phyloP scores from a whole-genome alignment of 2,113 vertebrate genomes.

The Dicaeum eximium region DNA sequence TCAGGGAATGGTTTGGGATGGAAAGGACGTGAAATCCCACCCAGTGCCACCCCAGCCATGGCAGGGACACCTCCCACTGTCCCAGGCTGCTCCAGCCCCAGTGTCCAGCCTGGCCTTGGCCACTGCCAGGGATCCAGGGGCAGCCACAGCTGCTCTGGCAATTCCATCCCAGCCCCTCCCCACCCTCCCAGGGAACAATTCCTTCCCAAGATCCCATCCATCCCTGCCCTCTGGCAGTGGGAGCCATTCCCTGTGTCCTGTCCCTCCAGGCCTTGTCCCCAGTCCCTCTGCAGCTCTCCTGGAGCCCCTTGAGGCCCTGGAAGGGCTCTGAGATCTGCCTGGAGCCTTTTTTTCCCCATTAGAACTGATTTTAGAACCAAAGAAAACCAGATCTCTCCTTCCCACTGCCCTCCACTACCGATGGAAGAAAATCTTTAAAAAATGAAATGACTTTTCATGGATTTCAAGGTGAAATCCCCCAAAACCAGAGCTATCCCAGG shows the following conservation, averaged over 20 bases:
- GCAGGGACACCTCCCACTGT: neutral
- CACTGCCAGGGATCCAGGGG: neutral
- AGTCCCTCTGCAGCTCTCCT: neutral
- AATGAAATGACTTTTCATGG: rapidly evolving
- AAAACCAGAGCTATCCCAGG: neutral
- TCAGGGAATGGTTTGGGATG: neutral
- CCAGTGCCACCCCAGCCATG: neutral
- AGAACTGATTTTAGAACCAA: neutral
- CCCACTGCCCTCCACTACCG: too few relatives aligned
- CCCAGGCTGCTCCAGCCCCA: neutral
- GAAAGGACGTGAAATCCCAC: neutral
- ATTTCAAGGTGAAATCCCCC: neutral
- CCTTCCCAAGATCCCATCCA: neutral
- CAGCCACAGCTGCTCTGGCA: neutral
- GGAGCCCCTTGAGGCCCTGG: neutral
- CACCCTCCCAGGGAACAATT: neutral
- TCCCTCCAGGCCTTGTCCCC: neutral
- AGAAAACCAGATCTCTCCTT: neutral
- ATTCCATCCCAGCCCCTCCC: neutral
- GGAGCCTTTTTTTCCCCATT: neutral
- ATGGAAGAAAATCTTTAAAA: neutral
- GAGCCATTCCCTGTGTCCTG: neutral
- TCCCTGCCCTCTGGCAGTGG: neutral
- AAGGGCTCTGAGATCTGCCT: neutral
- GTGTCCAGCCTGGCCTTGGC: neutral